A percentile compares a stretch with the other conserved stretches of the same genome.
These are phyloP conservation scores for Melanotaenia parkinsoni DNA, from an alignment of 2,797 vertebrate genomes.

Conservation along the genomic window DNA sequence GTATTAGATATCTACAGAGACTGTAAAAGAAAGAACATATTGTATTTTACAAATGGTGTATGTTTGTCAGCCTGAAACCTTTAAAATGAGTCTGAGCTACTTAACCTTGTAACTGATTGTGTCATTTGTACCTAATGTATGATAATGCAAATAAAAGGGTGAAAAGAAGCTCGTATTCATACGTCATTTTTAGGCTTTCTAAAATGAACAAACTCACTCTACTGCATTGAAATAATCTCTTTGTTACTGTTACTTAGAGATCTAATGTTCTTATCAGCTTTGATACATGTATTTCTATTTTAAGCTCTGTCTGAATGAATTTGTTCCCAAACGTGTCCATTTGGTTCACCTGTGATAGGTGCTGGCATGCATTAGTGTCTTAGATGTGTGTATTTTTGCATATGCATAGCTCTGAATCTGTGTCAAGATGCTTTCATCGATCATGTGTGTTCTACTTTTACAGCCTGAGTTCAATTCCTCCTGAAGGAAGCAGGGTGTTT, in stretches of 20 bases:
- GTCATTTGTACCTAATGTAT: constrained; percentile 86
- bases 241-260: background rate
- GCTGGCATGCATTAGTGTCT: background rate
- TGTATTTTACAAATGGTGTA: constrained; percentile 80
- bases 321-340: no score
- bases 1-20: constrained; percentile 65
- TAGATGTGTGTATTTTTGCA: background rate
- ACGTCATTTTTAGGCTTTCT: background rate
- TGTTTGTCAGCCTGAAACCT: constrained; percentile 75
- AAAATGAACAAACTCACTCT: background rate
- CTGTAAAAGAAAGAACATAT: constrained; percentile 74
- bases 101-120: constrained; percentile 79
- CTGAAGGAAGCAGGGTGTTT: constrained; percentile 14
- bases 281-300: no score
- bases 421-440: constrained; percentile 6
- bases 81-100: constrained; percentile 77
- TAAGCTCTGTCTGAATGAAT: no score
- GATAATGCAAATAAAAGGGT: constrained; percentile 81
- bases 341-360: background rate
- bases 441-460: constrained; percentile 28
- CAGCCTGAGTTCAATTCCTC: constrained; percentile 12
- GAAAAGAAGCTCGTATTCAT: constrained; percentile 49
- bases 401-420: constrained; percentile 7
- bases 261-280: no score
- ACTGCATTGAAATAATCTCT: background rate